Conservation (phyloP, 2,888 invertebrate genomes). For the Acrocera orbiculus region DNA sequence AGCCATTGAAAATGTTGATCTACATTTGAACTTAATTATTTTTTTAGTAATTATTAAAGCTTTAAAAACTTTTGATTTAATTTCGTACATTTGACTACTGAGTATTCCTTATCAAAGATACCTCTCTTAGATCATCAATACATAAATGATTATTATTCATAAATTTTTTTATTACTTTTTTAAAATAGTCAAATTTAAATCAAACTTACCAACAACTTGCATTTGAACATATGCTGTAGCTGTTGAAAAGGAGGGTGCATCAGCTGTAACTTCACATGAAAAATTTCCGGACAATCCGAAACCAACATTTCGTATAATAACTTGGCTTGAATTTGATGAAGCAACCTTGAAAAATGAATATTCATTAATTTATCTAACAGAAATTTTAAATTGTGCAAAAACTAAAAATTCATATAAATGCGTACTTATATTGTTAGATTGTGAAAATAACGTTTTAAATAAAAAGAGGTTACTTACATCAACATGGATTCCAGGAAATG, state of each 20-base stretch:
- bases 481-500: slow-evolving; percentile 54
- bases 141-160: no score
- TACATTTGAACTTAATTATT: no score
- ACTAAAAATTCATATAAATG: background rate
- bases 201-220: slow-evolving; percentile 54
- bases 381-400: no score
- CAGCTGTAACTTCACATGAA: slow-evolving; percentile 63
- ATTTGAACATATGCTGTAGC: slow-evolving; percentile 45
- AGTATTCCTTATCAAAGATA: no score
- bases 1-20: no score
- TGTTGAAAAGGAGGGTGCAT: slow-evolving; percentile 51
- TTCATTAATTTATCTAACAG: background rate
- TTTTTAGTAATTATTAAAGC: no score
- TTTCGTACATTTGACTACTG: no score
- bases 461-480: slow-evolving; percentile 49
- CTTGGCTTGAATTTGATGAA: slow-evolving; percentile 56
- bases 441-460: slow-evolving; percentile 1
- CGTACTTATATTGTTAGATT: background rate
- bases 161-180: no score
- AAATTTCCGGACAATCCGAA: slow-evolving; percentile 57
- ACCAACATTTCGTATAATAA: slow-evolving; percentile 49
- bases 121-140: no score
- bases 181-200: background rate
- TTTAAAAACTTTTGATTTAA: no score
- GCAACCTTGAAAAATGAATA: slow-evolving; percentile 38